Evolutionary conservation across 92 coral and sea anemone species (phyloP).

Genomic region (Montipora capitata): DNA sequence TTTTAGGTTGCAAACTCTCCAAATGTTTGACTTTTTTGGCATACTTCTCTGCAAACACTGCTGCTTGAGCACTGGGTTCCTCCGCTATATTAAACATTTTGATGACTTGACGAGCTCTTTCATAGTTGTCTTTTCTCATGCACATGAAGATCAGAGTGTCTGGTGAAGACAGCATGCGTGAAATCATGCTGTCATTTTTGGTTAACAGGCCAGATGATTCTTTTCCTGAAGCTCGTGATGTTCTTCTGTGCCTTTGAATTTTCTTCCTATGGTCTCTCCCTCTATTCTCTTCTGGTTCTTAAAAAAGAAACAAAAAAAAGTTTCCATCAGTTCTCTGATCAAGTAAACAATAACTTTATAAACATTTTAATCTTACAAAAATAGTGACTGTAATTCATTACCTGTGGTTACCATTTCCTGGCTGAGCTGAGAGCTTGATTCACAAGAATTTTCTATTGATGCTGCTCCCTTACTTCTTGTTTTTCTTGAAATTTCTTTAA

Average conservation of each 20-base stretch:
- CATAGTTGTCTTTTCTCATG: slow-evolving; percentile 96
- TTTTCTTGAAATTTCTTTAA: slow-evolving; percentile 5
- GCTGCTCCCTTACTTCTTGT: slow-evolving; percentile 21
- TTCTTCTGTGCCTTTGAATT: slow-evolving; percentile 28
- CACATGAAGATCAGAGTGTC: slow-evolving; percentile 98
- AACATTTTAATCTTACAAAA: too few species aligned
- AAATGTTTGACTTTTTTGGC: slow-evolving; percentile 80
- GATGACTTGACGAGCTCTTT: slow-evolving; percentile 93
- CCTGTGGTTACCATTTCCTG: slow-evolving; percentile 37
- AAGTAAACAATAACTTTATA: too few species aligned
- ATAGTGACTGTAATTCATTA: background rate
- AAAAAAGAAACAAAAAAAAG: too few species aligned
- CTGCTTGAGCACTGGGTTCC: slow-evolving; percentile 90
- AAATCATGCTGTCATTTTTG: slow-evolving; percentile 83
- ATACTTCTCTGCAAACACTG: slow-evolving; percentile 94
- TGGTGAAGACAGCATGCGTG: slow-evolving; percentile 97
- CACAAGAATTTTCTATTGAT: slow-evolving; percentile 51
- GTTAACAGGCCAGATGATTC: slow-evolving; percentile 59
- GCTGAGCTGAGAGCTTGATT: slow-evolving; percentile 77
- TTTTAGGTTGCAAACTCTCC: slow-evolving; percentile 82
- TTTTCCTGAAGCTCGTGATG: slow-evolving; percentile 60
- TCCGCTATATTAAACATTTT: slow-evolving; percentile 89
- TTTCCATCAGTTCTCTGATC: too few species aligned
- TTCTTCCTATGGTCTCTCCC: slow-evolving; percentile 50
- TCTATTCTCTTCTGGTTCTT: slow-evolving; percentile 79